A percentile compares a stretch with the other conserved stretches of the same genome.
These are phyloP conservation scores for Calcarius lapponicus DNA, from an alignment of 2,797 vertebrate species.

Conservation along the genomic window DNA sequence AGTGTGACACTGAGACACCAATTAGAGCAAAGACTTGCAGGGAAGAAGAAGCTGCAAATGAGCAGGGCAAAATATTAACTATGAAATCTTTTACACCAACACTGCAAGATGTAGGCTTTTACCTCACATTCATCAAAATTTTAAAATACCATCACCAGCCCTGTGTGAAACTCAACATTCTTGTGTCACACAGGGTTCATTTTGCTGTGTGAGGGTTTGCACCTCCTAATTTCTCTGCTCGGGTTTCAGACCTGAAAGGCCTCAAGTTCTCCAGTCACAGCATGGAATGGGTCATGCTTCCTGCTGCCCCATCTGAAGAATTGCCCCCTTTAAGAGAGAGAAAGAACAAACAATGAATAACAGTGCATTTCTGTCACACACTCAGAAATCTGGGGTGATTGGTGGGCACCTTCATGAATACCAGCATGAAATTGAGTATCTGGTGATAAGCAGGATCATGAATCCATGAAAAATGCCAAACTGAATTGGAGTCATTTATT, in stretches of 20 bases:
- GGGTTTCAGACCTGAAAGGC: constrained; percentile 37
- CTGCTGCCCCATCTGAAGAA: constrained; percentile 7
- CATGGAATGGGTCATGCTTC: constrained; percentile 28
- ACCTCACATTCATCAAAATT: not conserved
- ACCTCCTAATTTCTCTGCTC: constrained; percentile 35
- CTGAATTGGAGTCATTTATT: not conserved
- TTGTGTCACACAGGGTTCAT: constrained; percentile 5
- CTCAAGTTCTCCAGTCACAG: not conserved
- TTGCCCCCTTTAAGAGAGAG: not conserved
- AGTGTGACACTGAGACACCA: not conserved
- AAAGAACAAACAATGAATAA: constrained; percentile 11
- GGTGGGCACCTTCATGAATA: not conserved
- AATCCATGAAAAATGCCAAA: not conserved
- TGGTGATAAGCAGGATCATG: not conserved
- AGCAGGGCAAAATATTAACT: not conserved
- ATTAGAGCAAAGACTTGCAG: not conserved
- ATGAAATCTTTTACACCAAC: not conserved
- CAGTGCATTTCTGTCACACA: not conserved
- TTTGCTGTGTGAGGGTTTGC: not conserved
- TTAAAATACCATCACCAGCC: not conserved
- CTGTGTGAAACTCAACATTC: not conserved
- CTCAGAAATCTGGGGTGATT: not conserved
- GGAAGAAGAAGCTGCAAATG: not conserved
- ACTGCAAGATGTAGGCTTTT: not conserved
- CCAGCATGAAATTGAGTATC: not conserved